Base-by-base conservation (phyloP, 2,113 vertebrate genomes). In the Cyanoramphus novaezelandiae region DNA sequence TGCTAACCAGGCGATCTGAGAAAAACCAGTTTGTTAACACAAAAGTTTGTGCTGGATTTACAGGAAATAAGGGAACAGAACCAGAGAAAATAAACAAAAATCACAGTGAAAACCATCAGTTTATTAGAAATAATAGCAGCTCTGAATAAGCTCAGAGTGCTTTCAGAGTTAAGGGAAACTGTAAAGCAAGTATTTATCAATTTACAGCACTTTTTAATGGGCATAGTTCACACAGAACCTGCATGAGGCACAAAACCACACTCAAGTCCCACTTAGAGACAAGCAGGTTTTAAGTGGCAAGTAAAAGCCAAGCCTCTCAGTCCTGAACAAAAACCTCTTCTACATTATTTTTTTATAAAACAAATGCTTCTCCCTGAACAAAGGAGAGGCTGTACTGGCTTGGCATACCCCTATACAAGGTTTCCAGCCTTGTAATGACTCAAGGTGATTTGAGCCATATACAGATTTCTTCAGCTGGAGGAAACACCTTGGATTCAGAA, bases 11-110 rank as follows among this genome's bases (percentile, higher is more conserved):
- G 86, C 68, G 25, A 8, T 27, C 80, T 57, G 25, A 49, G 35
- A 68, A 69, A 68, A 35, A 21, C 23, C 13, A 17, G 75, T 33
- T 44, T 76, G 44, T 37, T 50, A 57, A 46, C 15, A 20, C 46
- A 88, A 13, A 62, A 31, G 62, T 7, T 59, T 15, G 18, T 18
- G 64, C 64, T 79, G 23, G 35, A 55, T 77, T 90, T 53, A 84
- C 29, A 65, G 79, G 67, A 91, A 93, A 93, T 17, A 72, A 62
- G 69, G 27, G 21, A 8, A 10, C 19, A 53, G 72, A 37, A 52
- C 59, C 74, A 19, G 65, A 76, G 62, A 90, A 96, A 88, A 90
- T 13, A 81, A 74, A 82, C 57, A 57, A 67, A 62, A 76, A 50
- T 47, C 39, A 19, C 43, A 18, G 62, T 44, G 33, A 75, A 75